phyloP scores from a whole-genome alignment of 2,113 vertebrate species.

The Chloropsis hardwickii region DNA sequence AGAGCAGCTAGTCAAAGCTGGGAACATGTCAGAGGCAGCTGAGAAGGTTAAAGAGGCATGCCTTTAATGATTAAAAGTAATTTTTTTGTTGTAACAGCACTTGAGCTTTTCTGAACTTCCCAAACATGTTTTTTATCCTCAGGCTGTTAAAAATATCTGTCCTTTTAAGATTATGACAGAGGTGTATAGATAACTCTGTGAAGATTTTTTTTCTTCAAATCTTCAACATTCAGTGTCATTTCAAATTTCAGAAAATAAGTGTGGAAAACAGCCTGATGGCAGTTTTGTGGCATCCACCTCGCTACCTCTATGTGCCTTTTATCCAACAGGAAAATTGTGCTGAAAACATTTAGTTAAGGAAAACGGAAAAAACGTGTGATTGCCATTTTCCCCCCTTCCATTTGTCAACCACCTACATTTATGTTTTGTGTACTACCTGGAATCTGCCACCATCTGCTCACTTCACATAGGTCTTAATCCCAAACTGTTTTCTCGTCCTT shows the following conservation, averaged over 20 bases:
- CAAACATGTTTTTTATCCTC: constrained; percentile 31
- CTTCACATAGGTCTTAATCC: background rate
- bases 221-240: constrained; percentile 29
- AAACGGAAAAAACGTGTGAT: background rate
- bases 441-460: background rate
- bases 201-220: background rate
- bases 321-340: background rate
- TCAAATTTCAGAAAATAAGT: constrained; percentile 41
- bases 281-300: constrained; percentile 33
- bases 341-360: background rate
- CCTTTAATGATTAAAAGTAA: constrained; percentile 23
- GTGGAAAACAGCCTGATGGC: constrained; percentile 40
- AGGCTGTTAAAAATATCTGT: constrained; percentile 38
- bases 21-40: background rate
- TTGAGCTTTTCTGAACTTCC: constrained; percentile 40
- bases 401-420: background rate
- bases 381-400: background rate
- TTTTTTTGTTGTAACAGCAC: background rate
- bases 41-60: constrained; percentile 8
- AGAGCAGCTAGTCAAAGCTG: background rate
- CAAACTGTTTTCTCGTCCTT: background rate
- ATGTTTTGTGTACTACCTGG: background rate
- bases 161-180: constrained; percentile 45
- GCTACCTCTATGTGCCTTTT: constrained; percentile 10
- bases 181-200: constrained; percentile 38